phyloP scores from a whole-genome alignment of 1,140 invertebrate species.

The Drosophila mauritiana region DNA sequence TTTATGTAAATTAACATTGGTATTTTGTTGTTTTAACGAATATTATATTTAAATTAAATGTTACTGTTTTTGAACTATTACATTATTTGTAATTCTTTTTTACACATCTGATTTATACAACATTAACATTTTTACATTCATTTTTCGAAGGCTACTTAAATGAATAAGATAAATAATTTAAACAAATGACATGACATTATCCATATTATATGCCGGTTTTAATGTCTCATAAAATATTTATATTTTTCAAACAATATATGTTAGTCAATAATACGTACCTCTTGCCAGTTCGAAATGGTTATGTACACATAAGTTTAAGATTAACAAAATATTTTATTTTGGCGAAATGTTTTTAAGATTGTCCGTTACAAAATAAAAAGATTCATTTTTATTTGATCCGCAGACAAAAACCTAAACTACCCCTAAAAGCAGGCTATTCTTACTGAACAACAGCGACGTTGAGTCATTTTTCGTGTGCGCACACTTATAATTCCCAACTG shows the following conservation, averaged over 20 bases:
- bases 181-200: too few relatives aligned
- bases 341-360: not conserved
- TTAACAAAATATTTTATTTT: not conserved
- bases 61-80: not conserved
- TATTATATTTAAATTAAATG: not conserved
- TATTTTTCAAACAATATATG: too few relatives aligned
- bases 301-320: too few relatives aligned
- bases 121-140: too few relatives aligned
- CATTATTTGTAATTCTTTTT: too few relatives aligned
- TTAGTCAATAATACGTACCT: too few relatives aligned
- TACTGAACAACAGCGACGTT: not conserved
- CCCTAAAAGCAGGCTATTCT: slow-evolving; percentile 17
- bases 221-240: too few relatives aligned
- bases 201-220: too few relatives aligned
- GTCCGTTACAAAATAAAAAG: not conserved
- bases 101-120: too few relatives aligned
- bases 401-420: slow-evolving; percentile 3
- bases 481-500: slow-evolving; percentile 28
- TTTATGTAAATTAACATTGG: slow-evolving; percentile 1
- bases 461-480: slow-evolving; percentile 4
- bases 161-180: too few relatives aligned
- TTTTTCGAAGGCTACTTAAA: too few relatives aligned
- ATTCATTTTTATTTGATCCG: not conserved
- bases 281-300: too few relatives aligned
- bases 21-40: not conserved